Base-by-base conservation (phyloP, 2,797 vertebrate species). In the Lindbergichthys nudifrons region DNA sequence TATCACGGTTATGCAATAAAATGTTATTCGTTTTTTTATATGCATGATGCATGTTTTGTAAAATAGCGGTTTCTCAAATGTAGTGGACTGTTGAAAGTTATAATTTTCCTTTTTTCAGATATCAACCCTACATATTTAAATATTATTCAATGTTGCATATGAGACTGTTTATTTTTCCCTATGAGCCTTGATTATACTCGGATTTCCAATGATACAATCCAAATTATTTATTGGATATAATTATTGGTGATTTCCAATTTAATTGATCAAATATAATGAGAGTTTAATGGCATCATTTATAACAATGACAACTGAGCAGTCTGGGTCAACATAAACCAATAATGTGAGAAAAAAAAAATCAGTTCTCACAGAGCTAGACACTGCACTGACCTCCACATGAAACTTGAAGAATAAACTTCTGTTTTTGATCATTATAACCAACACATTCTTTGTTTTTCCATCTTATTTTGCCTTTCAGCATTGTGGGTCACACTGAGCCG, bases 401-500 rank as follows among this genome's bases (percentile, higher is more conserved):
- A 70, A 42, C 72, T 13, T 43, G 18, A 39, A 57, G 14, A 57
- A 36, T 6, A 12, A 48, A 10, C 26, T n/a, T 52, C 5, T 15
- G 9, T 53, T 21, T 51, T 16, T 16, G 14, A 36, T 36, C 13
- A 47, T 21, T n/a, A 12, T 12, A 14, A 9, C 32, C 30, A 15
- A 68, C 42, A 36, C 0, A 1, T 11, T 23, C 32, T 60, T 8
- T 32, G 16, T 15, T 6, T 51, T 2, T 46, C 7, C 89, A 47
- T 82, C 32, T 63, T 14, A 26, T 26, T 26, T 26, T 82, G 2
- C 52, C 15, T 75, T 89, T 62, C 85, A 96, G 96, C 18, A 94
- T 94, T 0, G 89, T 96, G 0, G 95, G 96, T 23, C 95, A 97
- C 1, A 93, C 94, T 0, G 96, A 98, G 82, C 96, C 98, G 5